These are phyloP conservation scores for Melanostoma mellinum DNA, from an alignment of 2,888 invertebrate species.

Conservation along the genomic window DNA sequence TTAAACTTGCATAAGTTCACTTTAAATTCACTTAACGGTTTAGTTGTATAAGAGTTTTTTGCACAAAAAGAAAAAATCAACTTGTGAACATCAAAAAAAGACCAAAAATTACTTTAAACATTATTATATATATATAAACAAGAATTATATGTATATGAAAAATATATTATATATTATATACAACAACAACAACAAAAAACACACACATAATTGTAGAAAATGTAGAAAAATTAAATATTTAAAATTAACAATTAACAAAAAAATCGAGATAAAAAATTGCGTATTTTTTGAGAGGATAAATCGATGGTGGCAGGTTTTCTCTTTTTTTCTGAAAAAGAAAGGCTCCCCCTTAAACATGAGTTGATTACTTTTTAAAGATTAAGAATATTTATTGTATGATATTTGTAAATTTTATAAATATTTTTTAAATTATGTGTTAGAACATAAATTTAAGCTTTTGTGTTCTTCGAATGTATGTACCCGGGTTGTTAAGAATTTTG, in stretches of 20 bases:
- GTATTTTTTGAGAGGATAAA: constrained; percentile 58
- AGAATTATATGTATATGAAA: constrained; percentile 11
- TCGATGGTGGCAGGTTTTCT: constrained; percentile 7
- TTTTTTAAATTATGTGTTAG: constrained; percentile 29
- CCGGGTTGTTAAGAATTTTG: constrained; percentile 44
- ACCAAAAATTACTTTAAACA: constrained; percentile 69
- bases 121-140: constrained; percentile 29
- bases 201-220: constrained; percentile 60
- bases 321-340: background rate
- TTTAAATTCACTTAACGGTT: constrained; percentile 16
- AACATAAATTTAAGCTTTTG: background rate
- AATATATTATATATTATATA: constrained; percentile 64
- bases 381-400: constrained; percentile 41
- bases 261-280: background rate
- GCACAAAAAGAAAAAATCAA: constrained; percentile 32
- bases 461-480: constrained; percentile 21
- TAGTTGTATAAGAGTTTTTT: constrained; percentile 17
- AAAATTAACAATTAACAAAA: constrained; percentile 37
- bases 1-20: constrained; percentile 36
- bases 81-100: constrained; percentile 57
- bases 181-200: constrained; percentile 31
- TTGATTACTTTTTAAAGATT: background rate
- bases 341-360: constrained; percentile 7
- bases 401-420: constrained; percentile 21
- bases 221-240: constrained; percentile 66